phyloP scores from a whole-genome alignment of 2,113 vertebrate species.

The Panurus biarmicus region DNA sequence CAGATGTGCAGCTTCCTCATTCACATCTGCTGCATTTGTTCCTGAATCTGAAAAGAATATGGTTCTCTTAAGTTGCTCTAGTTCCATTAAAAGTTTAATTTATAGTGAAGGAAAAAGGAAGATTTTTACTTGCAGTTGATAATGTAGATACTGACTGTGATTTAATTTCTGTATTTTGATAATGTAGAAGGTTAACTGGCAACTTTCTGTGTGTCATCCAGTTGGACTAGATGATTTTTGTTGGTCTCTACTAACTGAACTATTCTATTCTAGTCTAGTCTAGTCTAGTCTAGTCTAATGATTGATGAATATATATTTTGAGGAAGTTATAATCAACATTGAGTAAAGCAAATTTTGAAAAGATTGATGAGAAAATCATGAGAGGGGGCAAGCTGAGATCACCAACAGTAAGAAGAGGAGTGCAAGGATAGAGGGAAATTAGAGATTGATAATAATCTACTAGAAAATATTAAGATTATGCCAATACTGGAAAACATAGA shows the following conservation, averaged over 20 bases:
- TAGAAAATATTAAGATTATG: background rate
- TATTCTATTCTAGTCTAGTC: background rate
- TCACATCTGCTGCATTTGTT: background rate
- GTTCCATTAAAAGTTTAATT: background rate
- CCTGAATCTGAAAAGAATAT: background rate
- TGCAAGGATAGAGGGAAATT: background rate
- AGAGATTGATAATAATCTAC: background rate
- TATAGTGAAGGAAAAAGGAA: background rate
- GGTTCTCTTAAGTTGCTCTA: background rate
- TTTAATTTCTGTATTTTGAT: background rate
- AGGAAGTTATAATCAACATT: background rate
- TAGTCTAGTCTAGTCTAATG: background rate
- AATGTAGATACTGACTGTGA: background rate
- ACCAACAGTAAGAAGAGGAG: background rate
- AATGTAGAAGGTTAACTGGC: background rate
- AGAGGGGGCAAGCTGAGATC: background rate
- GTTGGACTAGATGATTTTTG: background rate
- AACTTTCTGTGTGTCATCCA: background rate
- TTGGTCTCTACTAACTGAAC: background rate
- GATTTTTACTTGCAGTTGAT: background rate
- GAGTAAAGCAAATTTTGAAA: background rate
- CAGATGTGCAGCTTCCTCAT: background rate
- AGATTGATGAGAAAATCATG: background rate
- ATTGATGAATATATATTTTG: background rate
- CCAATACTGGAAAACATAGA: background rate